Conservation (phyloP, 2,113 vertebrate genomes). For the Plestiodon gilberti region DNA sequence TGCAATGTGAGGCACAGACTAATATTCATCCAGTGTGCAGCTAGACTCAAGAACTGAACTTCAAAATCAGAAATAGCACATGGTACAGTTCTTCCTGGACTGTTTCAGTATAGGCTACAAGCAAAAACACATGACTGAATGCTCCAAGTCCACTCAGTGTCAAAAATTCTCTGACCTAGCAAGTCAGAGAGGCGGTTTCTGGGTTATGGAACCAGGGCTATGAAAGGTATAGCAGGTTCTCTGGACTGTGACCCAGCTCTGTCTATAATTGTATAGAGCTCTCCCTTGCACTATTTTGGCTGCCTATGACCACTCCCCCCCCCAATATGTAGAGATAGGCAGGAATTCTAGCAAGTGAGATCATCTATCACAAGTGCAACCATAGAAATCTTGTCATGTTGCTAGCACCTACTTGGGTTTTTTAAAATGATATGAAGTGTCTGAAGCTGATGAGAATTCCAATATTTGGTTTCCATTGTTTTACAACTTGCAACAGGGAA, state of each 20-base stretch:
- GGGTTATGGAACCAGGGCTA: not conserved
- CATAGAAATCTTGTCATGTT: not conserved
- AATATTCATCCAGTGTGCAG: too few species aligned
- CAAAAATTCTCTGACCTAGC: not conserved
- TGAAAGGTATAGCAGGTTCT: too few species aligned
- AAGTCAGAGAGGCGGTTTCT: not conserved
- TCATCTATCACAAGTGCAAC: not conserved
- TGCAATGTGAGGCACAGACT: not conserved
- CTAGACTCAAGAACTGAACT: not conserved
- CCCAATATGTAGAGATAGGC: not conserved
- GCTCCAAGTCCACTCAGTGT: not conserved
- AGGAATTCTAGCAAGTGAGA: not conserved
- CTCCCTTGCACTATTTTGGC: too few species aligned
- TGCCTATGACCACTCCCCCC: too few species aligned
- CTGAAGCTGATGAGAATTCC: not conserved
- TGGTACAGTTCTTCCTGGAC: not conserved
- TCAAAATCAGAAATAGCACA: not conserved
- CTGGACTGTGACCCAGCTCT: not conserved
- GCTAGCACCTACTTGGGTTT: not conserved
- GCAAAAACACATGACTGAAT: not conserved
- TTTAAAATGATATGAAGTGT: not conserved
- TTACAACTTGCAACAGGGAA: conserved; percentile 58
- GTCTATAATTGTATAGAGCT: not conserved
- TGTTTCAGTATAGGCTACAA: not conserved
- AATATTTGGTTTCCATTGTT: conserved; percentile 6